Evolutionary conservation across 2,888 invertebrate species (phyloP), one percentile per base, ranked within the genome.

Genomic region (Drosophila putrida): DNA sequence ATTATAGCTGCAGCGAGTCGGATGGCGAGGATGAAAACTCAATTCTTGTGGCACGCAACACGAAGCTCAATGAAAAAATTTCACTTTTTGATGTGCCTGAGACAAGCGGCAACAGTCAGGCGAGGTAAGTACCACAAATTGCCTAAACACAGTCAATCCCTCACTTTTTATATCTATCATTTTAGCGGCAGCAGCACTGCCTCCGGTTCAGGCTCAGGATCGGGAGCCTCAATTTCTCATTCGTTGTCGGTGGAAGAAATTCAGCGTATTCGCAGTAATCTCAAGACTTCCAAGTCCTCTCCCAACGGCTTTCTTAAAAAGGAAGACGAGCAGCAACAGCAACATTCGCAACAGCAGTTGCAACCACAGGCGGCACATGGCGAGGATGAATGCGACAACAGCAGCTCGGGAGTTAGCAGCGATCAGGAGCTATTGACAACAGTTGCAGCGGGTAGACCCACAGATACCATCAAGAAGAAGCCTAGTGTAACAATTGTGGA

Each of bases 231-330:
- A 11, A 94, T 96, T 92, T 96, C 96, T 66, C 97, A 96, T 91
- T 97, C 97, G 72, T 95, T 97, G 93, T 96, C 96, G 57, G 97
- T 97, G 65, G 97, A 97, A 91, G 97, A 97, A 93, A 97, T 97
- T 60, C 97, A 97, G 91, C 97, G 96, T 92, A 96, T 97, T 74
- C 94, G 97, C 77, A 96, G 96, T 31, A 95, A 96, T 86, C 93
- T 98, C 66, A 97, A 97, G 91, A 96, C 96, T 62, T 97, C 97
- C 6, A 96, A 96, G 91, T 97, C 97, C 10, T 97, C 96, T 92
- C 97, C 97, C 38, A 97, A 96, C 93, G 96, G 97, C 90, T 95
- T 97, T 80, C 92, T 95, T 53, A 90, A 93, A 68, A 94, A 93
- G 73, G 93, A 94, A 87, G 93, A 78, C 74, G 90, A 77, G 36